phyloP scores from a whole-genome alignment of 2,888 invertebrate genomes.

The Rotaria magnacalcarata region DNA sequence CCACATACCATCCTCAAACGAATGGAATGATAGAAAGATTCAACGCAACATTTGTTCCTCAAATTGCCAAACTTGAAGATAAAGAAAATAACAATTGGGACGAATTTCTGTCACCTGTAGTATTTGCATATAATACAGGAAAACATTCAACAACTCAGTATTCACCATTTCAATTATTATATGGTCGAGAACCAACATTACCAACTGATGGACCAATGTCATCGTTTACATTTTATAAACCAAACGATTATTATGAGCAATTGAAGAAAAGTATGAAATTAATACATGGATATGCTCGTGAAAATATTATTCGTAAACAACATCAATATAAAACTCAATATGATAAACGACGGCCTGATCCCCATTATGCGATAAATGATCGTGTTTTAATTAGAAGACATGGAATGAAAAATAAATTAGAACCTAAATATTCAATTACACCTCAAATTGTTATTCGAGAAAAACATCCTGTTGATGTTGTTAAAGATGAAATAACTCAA shows the following conservation, averaged over 20 bases:
- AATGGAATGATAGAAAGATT: slow-evolving; percentile 46
- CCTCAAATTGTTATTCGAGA: too few species aligned
- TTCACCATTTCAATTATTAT: too few species aligned
- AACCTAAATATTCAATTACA: too few species aligned
- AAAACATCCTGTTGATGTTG: too few species aligned
- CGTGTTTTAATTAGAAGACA: neutral
- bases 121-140: too few species aligned
- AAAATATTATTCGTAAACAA: neutral
- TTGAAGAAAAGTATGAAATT: neutral
- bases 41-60: slow-evolving; percentile 42
- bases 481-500: too few species aligned
- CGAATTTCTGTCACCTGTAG: too few species aligned
- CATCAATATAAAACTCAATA: slow-evolving; percentile 1
- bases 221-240: neutral
- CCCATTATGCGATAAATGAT: neutral
- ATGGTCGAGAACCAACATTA: too few species aligned
- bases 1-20: slow-evolving; percentile 41
- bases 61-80: neutral
- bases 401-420: slow-evolving; percentile 1
- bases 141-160: too few species aligned
- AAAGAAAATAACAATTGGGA: neutral
- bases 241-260: neutral
- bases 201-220: neutral
- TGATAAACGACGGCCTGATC: neutral
- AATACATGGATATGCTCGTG: neutral